Base-by-base conservation (phyloP, 2,888 invertebrate species). In the Yponomeuta malinellus region DNA sequence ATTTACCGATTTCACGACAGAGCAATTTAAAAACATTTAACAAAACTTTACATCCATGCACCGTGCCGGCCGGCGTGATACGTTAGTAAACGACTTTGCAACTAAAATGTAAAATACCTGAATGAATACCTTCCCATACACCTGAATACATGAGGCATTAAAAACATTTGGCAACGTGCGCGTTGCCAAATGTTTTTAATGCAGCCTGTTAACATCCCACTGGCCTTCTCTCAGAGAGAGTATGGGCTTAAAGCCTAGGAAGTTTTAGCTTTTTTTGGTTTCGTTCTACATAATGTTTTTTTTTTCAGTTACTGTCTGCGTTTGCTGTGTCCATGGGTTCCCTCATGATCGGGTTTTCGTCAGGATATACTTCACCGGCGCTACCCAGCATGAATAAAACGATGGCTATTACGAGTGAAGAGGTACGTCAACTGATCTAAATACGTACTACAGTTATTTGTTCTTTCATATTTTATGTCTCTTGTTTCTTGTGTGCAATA, bases 301-400 rank as follows among this genome's bases (percentile, higher is more conserved):
- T 23, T 59, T 43, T 87, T 6, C 93, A 98, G 97, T 93, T 97
- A 71, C 84, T 97, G 72, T 96, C 97, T 64, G 96, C 98, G 0
- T 89, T 97, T 69, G 95, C 97, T 66, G 97, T 98, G 37, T 97
- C 97, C 1, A 89, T 97, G 87, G 97, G 97, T 65, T 97, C 98
- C 3, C 92, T 98, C 89, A 95, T 97, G 48, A 96, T 98, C 72
- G 98, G 98, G 2, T 97, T 96, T 83, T 93, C 96, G 33, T 95
- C 96, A 23, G 97, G 96, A 33, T 98, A 97, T 82, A 97, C 98
- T 2, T 96, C 98, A 1, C 97, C 98, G 63, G 97, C 97, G 29
- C 88, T 96, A 63, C 93, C 93, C 12, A 96, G 95, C 37, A 95
- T 98, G 95, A 91, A 93, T 72, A 89, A 86, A 71, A 93, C 94